These are phyloP conservation scores for Meiosimyza platycephala DNA, from an alignment of 2,888 invertebrate genomes.

Conservation along the genomic window DNA sequence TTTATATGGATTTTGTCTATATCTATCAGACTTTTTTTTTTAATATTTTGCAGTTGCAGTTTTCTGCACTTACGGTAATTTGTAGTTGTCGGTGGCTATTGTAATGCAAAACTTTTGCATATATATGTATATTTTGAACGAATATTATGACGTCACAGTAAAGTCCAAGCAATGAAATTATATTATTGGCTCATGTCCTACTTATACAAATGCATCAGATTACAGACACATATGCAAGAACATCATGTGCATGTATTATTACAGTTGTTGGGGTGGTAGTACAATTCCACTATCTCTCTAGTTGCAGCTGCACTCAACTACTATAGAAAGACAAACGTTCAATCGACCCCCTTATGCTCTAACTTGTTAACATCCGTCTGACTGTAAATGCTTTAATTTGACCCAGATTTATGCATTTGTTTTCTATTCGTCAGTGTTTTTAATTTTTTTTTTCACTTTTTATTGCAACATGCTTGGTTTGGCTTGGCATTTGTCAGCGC, in stretches of 20 bases:
- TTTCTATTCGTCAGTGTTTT: background rate
- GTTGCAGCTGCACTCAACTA: background rate
- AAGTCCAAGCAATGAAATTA: constrained; percentile 33
- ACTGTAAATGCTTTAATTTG: constrained; percentile 43
- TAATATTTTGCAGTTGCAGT: background rate
- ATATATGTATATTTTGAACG: background rate
- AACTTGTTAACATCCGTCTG: background rate
- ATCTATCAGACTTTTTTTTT: no score
- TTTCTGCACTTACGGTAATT: background rate
- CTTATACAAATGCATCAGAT: constrained; percentile 23
- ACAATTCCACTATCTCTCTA: background rate
- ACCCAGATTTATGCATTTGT: constrained; percentile 45
- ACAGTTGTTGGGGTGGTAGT: background rate
- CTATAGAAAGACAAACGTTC: no score
- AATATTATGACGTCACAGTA: constrained; percentile 35
- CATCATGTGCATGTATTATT: background rate
- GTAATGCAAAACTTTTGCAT: no score
- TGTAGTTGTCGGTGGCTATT: background rate
- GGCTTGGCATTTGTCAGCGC: constrained; percentile 36
- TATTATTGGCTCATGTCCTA: constrained; percentile 45
- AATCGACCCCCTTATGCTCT: background rate
- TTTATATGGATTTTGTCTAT: no score
- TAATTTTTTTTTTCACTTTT: background rate
- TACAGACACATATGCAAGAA: background rate
- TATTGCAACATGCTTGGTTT: constrained; percentile 17